Base-by-base conservation (phyloP, 2,113 vertebrate species). In the Eclectus roratus region DNA sequence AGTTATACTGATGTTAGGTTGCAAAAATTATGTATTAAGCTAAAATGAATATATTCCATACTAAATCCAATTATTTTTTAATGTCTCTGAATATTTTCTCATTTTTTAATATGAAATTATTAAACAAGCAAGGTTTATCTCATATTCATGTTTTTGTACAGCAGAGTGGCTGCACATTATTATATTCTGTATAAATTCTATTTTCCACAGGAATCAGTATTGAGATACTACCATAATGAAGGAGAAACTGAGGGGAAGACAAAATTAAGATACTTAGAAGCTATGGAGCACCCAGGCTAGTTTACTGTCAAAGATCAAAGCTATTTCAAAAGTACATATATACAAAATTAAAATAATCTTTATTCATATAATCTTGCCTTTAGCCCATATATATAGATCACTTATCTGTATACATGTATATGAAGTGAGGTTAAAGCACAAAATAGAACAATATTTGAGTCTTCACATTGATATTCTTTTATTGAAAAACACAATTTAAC, bases 301-400 rank as follows among this genome's bases (percentile, higher is more conserved):
- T 82, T 61, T 35, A 56, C 10, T 63, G n/a, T 29, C 41, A 82
- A 53, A 88, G 35, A 58, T 9, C 20, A 64, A 91, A 80, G 4
- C 2, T 10, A 29, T 15, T 83, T 88, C 50, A 44, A 16, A 72
- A 46, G 17, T 15, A 35, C 6, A n/a, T n/a, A 29, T 0, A 0
- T 7, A 44, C 7, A 23, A 76, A 21, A 85, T 33, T 55, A 72
- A 83, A 72, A 44, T 10, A 64, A 35, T 46, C 0, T 1, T 76
- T 85, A 28, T 46, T 46, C 21, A 23, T 55, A 31, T 17, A 56
- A 76, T 37, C 28, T 33, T 82, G 7, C 24, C 27, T 82, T 85
- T 77, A 35, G 5, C 17, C 13, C 25, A 31, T n/a, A 44, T 13
- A 21, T 24, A n/a, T 13, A 43, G 10, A 50, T 37, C 14, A 58